Evolutionary conservation across 2,888 invertebrate species (phyloP), one percentile per base, ranked within the genome.

Genomic region (Cosmia pyralina): DNA sequence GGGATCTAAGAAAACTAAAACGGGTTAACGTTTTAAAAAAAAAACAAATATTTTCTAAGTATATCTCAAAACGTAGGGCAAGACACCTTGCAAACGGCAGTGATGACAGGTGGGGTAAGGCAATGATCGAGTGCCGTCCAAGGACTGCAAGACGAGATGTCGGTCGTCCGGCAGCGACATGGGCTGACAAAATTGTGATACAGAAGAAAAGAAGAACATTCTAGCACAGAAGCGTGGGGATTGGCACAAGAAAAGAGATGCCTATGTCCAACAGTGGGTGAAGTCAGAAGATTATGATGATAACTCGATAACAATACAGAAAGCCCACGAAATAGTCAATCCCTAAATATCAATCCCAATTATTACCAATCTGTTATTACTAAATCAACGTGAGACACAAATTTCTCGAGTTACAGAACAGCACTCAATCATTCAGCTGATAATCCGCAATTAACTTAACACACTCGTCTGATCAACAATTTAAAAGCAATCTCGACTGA

Each of bases 401-500:
- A 28, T 11, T 50, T 17, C 19, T 53, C 41, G 13, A 64, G 53
- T 50, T 67, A 34, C 34, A 48, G 22, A 52, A 55, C n/a, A 15
- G 3, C 17, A 59, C 50, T 64, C 28, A 60, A 63, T 66, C 48
- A 65, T 34, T 48, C 53, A 46, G 0, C 50, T 46, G 53, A 55
- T 41, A 44, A 59, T 59, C 48, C 52, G 2, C 48, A 58, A 62
- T 62, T 34, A 68, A 66, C 59, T 75, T 64, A 72, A 74, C 62
- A 62, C 22, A 44, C 55, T 69, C 69, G 65, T 55, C 70, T 78
- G 78, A 71, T 86, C 77, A 87, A 85, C 85, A 85, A 88, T 88
- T 88, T 86, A 87, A 88, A 84, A 76, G 85, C 87, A 89, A 90
- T 90, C 86, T 89, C 83, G 65, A 79, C 82, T 85, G 86, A 87